Evolutionary conservation across 2,797 vertebrate genomes (phyloP), one percentile per base, ranked within the genome.

Genomic region (Bradypodion pumilum): DNA sequence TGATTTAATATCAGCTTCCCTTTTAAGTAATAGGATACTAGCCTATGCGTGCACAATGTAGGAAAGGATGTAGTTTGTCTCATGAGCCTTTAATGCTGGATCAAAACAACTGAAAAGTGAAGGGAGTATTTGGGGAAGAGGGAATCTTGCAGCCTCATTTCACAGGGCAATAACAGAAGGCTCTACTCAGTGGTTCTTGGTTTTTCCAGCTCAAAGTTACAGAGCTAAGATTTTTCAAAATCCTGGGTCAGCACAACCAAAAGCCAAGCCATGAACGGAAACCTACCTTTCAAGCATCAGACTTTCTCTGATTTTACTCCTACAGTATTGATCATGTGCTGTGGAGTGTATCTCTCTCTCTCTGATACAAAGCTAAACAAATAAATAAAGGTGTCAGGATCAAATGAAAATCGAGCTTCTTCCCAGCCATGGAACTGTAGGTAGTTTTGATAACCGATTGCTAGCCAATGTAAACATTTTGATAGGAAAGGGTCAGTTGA

Each of bases 401-500:
- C 62, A 37, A 21, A 78, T 72, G 25, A 91, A 83, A 92, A 78
- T 87, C 62, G n/a, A 89, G 2, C 37, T 85, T 69, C 65, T 91
- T 90, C 77, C 35, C 82, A 86, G 56, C 40, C 68, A 86, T 42
- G 88, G 70, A 91, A 86, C 42, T 1, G 0, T 85, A 89, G 82
- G 83, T 90, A 78, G 46, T 84, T 92, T 92, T 79, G 89, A 78
- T 90, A 94, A 91, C 44, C 90, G 85, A 89, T 89, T 73, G 59
- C 78, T 25, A 40, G 70, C 35, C 90, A 84, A 85, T 89, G 82
- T 81, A 95, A 95, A 95, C 74, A 94, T 92, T 93, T 94, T 91
- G 90, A 94, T 74, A 93, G 88, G 90, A 94, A 94, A 93, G 42
- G 92, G 91, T 90, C 93, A 93, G 42, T 78, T 90, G 63, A 80